Base-by-base conservation (phyloP, 2,113 vertebrate genomes). In the Recurvirostra avosetta region DNA sequence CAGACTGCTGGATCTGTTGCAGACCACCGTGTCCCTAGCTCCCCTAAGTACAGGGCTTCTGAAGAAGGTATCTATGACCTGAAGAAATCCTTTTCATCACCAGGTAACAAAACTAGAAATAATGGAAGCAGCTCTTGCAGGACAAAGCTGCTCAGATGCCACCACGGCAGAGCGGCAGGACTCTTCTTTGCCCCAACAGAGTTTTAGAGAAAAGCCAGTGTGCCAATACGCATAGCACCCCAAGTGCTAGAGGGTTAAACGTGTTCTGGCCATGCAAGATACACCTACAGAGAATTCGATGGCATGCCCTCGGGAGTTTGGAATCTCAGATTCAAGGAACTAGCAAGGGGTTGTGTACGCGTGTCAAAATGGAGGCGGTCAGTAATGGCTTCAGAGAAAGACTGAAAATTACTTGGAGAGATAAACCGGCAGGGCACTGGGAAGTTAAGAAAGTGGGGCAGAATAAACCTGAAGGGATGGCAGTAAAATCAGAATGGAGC, bases 401-500 rank as follows among this genome's bases (percentile, higher is more conserved):
- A 21, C 20, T 14, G 34, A 14, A n/a, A 8, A 7, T 0, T 17
- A 13, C 34, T 36, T 2, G 6, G 6, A 19, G n/a, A 27, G 45
- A 3, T 5, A 15, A 29, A 11, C 9, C 2, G 4, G 62, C 16
- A 3, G 4, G 12, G 59, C 84, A 10, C 40, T 1, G 59, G 53
- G 78, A 41, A 50, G 49, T 50, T 23, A 50, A 23, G 49, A 12
- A 50, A 50, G 23, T 23, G 19, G 20, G 47, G 79, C 45, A 53
- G 27, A 32, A n/a, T 2, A 19, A 77, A 22, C 9, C 15, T 1
- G 9, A 17, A 26, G 56, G 49, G 43, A 26, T 0, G 0, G 62
- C 50, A 56, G 53, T 1, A 6, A 43, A 75, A 49, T 0, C 8
- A 1, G 71, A n/a, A 15, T 0, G 3, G 27, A 32, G 4, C n/a